Evolutionary conservation across 2,113 vertebrate genomes (phyloP).

Genomic region (Corythornis vintsioides): DNA sequence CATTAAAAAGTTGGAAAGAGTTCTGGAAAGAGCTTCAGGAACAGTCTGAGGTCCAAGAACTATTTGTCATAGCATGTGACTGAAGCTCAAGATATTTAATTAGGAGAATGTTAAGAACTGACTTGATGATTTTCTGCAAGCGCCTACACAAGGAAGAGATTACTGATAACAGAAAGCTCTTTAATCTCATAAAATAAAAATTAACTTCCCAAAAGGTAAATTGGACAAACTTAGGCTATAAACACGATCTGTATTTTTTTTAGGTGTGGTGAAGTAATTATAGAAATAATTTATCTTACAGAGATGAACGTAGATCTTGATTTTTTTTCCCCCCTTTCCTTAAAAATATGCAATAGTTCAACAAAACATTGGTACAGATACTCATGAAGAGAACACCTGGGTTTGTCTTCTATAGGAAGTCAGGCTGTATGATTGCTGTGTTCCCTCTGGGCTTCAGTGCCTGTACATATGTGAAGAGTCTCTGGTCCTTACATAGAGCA

Average conservation of each 20-base stretch:
- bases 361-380: not conserved
- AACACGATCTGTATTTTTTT: not conserved
- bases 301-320: not conserved
- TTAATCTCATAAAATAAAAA: not conserved
- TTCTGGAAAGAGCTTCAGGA: not conserved
- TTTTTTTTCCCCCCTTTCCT: not conserved
- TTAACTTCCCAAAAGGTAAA: not conserved
- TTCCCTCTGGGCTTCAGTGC: not conserved
- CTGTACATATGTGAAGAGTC: not conserved
- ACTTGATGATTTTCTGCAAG: slow-evolving; percentile 4
- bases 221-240: not conserved
- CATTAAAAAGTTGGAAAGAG: not conserved
- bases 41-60: not conserved
- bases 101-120: not conserved
- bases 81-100: not conserved
- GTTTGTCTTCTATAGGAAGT: not conserved
- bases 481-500: not conserved
- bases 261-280: not conserved
- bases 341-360: not conserved
- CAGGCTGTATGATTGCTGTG: not conserved
- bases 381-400: not conserved
- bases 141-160: not conserved
- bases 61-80: not conserved
- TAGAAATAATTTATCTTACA: not conserved
- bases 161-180: not conserved